phyloP scores from a whole-genome alignment of 2,113 vertebrate genomes.

The Cynocephalus volans region DNA sequence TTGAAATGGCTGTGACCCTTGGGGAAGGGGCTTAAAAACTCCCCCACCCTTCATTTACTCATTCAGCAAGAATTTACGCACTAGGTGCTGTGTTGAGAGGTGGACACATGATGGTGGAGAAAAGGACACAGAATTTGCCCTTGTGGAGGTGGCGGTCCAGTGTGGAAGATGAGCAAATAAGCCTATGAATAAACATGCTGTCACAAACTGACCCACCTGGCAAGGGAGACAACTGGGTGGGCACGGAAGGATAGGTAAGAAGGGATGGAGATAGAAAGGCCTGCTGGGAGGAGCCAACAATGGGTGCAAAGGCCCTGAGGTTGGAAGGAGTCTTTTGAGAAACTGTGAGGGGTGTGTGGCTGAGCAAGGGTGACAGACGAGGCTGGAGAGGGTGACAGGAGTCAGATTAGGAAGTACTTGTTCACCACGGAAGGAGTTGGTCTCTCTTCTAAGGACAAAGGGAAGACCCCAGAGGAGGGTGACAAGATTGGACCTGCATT shows the following conservation, averaged over 20 bases:
- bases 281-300: background rate
- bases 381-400: background rate
- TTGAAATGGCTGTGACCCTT: background rate
- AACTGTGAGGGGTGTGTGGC: background rate
- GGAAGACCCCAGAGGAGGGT: background rate
- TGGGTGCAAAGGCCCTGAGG: background rate
- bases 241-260: fast-evolving
- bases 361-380: fast-evolving
- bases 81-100: background rate
- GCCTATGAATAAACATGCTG: fast-evolving
- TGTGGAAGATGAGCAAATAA: fast-evolving
- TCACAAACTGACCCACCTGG: background rate
- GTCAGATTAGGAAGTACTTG: background rate
- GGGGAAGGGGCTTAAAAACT: background rate
- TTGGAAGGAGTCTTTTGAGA: background rate
- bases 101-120: fast-evolving
- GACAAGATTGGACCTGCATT: background rate
- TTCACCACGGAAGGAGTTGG: background rate
- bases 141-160: fast-evolving
- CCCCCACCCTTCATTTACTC: background rate
- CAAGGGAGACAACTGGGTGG: background rate
- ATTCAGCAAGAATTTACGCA: fast-evolving
- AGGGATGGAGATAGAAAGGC: background rate
- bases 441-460: background rate
- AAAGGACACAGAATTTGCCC: background rate